These are phyloP conservation scores for Sebastes paucispinis DNA, from an alignment of 2,797 vertebrate genomes.

Conservation along the genomic window DNA sequence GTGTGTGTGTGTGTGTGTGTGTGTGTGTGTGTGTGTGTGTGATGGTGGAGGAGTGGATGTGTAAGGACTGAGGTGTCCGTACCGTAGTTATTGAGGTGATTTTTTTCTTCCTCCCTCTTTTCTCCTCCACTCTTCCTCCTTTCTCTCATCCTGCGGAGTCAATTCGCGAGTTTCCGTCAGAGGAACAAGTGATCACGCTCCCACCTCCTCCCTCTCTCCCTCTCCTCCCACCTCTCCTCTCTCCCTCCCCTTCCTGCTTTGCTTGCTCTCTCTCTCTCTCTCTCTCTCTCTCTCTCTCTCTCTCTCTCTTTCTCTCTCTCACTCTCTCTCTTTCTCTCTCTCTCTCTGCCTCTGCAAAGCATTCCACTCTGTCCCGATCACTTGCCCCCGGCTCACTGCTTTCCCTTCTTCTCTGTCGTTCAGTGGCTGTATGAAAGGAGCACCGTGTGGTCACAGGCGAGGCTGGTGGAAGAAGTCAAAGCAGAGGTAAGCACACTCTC, in stretches of 20 bases:
- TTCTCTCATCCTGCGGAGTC: slow-evolving; percentile 72
- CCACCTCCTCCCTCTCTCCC: slow-evolving; percentile 70
- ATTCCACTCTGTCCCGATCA: slow-evolving; percentile 75
- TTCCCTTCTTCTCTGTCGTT: slow-evolving; percentile 69
- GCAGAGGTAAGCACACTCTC: slow-evolving; percentile 86
- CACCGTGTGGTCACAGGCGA: slow-evolving; percentile 82
- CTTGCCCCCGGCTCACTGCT: slow-evolving; percentile 71
- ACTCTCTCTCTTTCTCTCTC: slow-evolving; percentile 43
- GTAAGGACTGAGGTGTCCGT: slow-evolving; percentile 37
- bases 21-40: background rate
- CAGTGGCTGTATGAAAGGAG: slow-evolving; percentile 89
- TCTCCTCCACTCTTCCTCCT: slow-evolving; percentile 47
- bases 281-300: slow-evolving; percentile 34
- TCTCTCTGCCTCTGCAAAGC: slow-evolving; percentile 71
- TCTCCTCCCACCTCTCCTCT: slow-evolving; percentile 68
- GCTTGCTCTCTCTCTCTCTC: slow-evolving; percentile 26
- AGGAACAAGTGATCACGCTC: slow-evolving; percentile 79
- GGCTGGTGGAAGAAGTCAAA: slow-evolving; percentile 86
- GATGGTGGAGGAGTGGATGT: slow-evolving; percentile 8
- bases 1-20: background rate
- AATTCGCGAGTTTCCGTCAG: slow-evolving; percentile 76
- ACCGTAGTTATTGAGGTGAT: slow-evolving; percentile 44
- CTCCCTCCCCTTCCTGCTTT: slow-evolving; percentile 61
- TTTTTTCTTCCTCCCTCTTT: slow-evolving; percentile 6
- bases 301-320: too few species aligned